phyloP scores from a whole-genome alignment of 2,797 vertebrate species.

The Arctocebus calabarensis region DNA sequence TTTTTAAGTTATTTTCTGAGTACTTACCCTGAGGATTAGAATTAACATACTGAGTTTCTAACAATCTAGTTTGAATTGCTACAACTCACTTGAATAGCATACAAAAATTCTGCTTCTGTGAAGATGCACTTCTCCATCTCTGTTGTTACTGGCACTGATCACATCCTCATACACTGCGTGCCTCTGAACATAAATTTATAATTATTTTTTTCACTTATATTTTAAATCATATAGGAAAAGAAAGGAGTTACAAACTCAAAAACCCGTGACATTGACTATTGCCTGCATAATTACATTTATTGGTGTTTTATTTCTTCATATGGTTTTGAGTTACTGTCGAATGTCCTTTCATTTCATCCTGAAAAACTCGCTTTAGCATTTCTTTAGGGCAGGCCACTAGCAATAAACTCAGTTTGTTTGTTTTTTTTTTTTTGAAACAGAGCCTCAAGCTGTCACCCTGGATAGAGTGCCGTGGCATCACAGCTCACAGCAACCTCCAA shows the following conservation, averaged over 20 bases:
- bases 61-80: background rate
- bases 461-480: too few relatives aligned
- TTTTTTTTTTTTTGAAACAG: too few relatives aligned
- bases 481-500: too few relatives aligned
- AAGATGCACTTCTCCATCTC: background rate
- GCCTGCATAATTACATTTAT: background rate
- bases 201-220: background rate
- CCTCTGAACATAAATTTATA: background rate
- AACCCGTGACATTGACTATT: background rate
- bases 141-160: background rate
- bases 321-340: background rate
- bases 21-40: background rate
- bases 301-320: background rate
- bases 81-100: background rate
- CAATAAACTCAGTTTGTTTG: background rate
- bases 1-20: constrained; percentile 23
- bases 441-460: too few relatives aligned
- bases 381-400: background rate
- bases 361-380: background rate
- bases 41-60: constrained; percentile 21
- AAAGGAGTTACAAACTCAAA: background rate
- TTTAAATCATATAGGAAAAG: background rate
- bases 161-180: background rate
- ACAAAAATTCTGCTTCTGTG: background rate
- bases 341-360: constrained; percentile 11